Percentiles rank a stretch among this genome's conserved stretches.
Evolutionary conservation across 2,797 vertebrate genomes (phyloP).

Genomic region (Dromococcyx pavoninus): DNA sequence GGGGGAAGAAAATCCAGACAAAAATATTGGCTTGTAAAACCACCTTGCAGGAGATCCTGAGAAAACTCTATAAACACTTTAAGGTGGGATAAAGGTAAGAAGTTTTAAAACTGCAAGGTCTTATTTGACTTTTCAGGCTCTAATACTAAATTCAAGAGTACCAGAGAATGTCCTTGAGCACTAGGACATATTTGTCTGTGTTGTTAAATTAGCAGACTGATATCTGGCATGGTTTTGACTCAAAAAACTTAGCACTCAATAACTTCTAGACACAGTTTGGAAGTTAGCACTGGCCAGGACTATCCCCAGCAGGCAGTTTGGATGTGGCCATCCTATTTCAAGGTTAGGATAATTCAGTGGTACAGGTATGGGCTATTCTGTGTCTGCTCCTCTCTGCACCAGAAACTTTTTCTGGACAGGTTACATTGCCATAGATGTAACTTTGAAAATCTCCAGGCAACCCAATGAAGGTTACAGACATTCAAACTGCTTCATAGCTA

Average conservation of each 20-base stretch:
- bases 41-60: fast-evolving
- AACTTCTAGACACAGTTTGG: not conserved
- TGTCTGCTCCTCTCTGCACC: not conserved
- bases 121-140: not conserved
- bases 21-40: not conserved
- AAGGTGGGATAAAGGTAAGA: not conserved
- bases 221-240: not conserved
- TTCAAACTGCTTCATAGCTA: not conserved
- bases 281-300: not conserved
- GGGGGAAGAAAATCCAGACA: not conserved
- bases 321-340: not conserved
- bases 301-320: not conserved
- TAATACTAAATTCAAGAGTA: not conserved
- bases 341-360: not conserved
- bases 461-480: not conserved
- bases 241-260: not conserved
- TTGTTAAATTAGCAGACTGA: not conserved
- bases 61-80: not conserved
- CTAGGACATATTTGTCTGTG: not conserved
- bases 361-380: fast-evolving
- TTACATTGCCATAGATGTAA: not conserved
- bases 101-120: not conserved
- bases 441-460: not conserved
- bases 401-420: not conserved
- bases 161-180: not conserved